Base-by-base conservation (phyloP, 1,140 invertebrate genomes). In the Meloidogyne exigua region DNA sequence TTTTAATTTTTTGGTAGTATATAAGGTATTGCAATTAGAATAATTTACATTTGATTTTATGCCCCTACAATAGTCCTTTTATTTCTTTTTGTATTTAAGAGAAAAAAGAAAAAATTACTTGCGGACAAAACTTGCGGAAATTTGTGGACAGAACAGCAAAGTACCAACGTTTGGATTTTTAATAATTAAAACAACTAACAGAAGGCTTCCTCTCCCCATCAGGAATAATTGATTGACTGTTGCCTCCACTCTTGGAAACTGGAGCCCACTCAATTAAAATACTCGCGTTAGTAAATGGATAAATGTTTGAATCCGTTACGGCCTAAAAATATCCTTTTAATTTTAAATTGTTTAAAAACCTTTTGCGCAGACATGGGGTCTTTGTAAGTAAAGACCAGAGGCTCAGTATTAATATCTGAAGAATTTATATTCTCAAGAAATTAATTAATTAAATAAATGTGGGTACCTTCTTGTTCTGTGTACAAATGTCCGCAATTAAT, bases 321-420 rank as follows among this genome's bases (percentile, higher is more conserved):
- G 76, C 76, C 76, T 78, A 15, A 69, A 78, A 68, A 57, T 65
- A 12, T 10, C 15, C 15, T 25, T 25, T 72, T 42, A 65, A 72
- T 28, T n/a, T 12, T 65, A 42, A 36, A 23, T 23, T 12, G 1
- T 23, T 5, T 12, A 72, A 73, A 72, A 28, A 78, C 76, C 76
- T 64, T 78, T 70, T 78, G 76, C 32, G 76, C 76, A 15, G 77
- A 74, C n/a, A 68, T n/a, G 23, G 76, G 75, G 13, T 78, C 70
- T 10, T 78, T 78, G 23, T 78, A 78, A 9, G 76, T 78, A 57
- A 78, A 78, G 32, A 67, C 66, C 26, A 42, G 39, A 23, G 76
- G 76, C 26, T 21, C 21, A 10, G 63, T 65, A 9, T 63, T 68
- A 42, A 62, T 76, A 26, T 73, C 44, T 57, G 21, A 57, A 57